Base-by-base conservation (phyloP, 2,113 vertebrate species). In the Polyodon spathula region DNA sequence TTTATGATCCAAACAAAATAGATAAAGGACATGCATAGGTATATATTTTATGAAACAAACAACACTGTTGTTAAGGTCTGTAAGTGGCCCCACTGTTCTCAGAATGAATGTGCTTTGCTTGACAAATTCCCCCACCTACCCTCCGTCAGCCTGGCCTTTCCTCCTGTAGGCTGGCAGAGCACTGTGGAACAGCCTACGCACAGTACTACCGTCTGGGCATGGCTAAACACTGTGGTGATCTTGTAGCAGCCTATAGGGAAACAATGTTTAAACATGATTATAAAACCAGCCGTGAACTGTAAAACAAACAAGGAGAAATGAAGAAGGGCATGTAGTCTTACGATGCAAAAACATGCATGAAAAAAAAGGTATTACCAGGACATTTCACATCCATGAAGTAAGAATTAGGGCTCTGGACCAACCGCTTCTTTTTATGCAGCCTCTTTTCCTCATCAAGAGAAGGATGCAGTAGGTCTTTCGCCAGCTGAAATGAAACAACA, bases 331-430 rank as follows among this genome's bases (percentile, higher is more conserved):
- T n/a, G n/a, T n/a, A n/a, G n/a, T n/a, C n/a, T n/a, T n/a, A n/a
- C n/a, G n/a, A 37, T 37, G 17, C 17, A 56, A 11, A 6, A 4
- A 4, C 6, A 12, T 50, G 11, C 46, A 50, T 50, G 46, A 14
- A 12, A 16, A 51, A 4, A 38, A 9, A 42, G n/a, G n/a, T 9
- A 43, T 68, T 83, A 93, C 92, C 93, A 83, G 92, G 92, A 54
- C 92, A 95, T 66, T 95, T 93, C 5, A 95, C 92, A 62, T 95
- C 92, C 92, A 93, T 93, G 6, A 95, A 94, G 70, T 92, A 93
- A 41, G 92, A 93, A 77, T 93, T 94, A 0, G 92, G 90, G 71
- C 83, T 86, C 71, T 94, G 92, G 51, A 93, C 92, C 1, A 96
- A 85, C 0, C 92, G 86, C 58, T 94, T 95, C 82, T 94, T 95